Percentiles rank a stretch among this genome's conserved stretches.
Evolutionary conservation across 2,113 vertebrate species (phyloP).

Genomic region (Plotosus lineatus): DNA sequence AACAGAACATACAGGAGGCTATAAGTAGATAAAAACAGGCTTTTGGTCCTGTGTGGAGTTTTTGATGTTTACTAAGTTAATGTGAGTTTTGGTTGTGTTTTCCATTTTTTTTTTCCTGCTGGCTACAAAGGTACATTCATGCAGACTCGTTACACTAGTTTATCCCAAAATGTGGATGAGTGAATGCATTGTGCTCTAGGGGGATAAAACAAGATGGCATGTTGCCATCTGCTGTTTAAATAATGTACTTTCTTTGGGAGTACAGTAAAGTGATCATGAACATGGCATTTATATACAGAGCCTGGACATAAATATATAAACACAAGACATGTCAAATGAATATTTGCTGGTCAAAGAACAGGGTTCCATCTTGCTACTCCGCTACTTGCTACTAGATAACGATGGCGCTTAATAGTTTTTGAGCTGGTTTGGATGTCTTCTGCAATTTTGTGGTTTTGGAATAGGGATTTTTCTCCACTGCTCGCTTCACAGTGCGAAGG

Average conservation of each 20-base stretch:
- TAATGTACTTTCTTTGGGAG: neutral
- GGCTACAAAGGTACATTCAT: neutral
- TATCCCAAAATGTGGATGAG: neutral
- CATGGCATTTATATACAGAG: too few relatives aligned
- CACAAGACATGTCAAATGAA: too few relatives aligned
- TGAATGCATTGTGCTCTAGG: neutral
- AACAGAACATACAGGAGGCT: neutral
- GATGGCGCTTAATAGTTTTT: too few relatives aligned
- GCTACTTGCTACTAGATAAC: too few relatives aligned
- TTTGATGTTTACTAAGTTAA: neutral
- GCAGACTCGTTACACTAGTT: neutral
- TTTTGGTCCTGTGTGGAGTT: neutral
- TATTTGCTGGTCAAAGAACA: too few relatives aligned
- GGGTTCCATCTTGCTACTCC: too few relatives aligned
- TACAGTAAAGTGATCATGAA: neutral
- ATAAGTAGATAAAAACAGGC: neutral
- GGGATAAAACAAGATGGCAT: neutral
- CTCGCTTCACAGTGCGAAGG: too few relatives aligned
- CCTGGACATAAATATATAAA: too few relatives aligned
- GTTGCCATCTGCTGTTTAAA: slow-evolving; percentile 41
- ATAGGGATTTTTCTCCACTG: too few relatives aligned
- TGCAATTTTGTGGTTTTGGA: too few relatives aligned
- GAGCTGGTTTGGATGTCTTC: too few relatives aligned
- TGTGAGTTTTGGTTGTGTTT: neutral
- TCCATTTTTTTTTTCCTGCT: neutral